phyloP scores from a whole-genome alignment of 92 coral and sea anemone species.

The Nematostella vectensis region DNA sequence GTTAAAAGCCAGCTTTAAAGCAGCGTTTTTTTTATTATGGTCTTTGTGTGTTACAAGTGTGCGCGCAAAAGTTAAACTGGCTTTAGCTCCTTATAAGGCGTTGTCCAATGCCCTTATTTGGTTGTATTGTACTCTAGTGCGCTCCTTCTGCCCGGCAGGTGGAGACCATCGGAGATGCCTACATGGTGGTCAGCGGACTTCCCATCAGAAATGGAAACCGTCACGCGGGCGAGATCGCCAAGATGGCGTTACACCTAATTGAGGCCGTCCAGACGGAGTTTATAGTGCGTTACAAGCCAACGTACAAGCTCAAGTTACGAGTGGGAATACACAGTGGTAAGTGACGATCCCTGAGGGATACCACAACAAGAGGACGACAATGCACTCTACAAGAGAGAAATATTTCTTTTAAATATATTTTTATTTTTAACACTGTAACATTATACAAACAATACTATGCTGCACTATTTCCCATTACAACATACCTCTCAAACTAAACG shows the following conservation, averaged over 20 bases:
- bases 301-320: constrained; percentile 73
- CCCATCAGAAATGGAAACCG: constrained; percentile 86
- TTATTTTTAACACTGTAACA: too few relatives aligned
- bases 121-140: constrained; percentile 97
- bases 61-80: too few relatives aligned
- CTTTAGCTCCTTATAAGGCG: constrained; percentile 27
- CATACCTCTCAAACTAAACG: too few relatives aligned
- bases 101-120: constrained; percentile 81
- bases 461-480: too few relatives aligned
- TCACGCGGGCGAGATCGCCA: constrained; percentile 92
- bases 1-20: too few relatives aligned
- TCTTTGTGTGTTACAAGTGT: too few relatives aligned
- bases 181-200: constrained; percentile 99
- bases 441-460: too few relatives aligned
- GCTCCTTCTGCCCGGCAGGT: constrained; percentile 99
- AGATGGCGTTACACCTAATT: constrained; percentile 87
- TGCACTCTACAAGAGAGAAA: too few relatives aligned
- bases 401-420: too few relatives aligned
- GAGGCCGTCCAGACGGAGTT: constrained; percentile 93
- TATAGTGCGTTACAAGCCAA: constrained; percentile 70
- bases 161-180: constrained; percentile 99
- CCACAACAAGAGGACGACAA: too few relatives aligned
- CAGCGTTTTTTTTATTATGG: too few relatives aligned
- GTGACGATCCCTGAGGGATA: neutral
- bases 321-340: constrained; percentile 95